These are phyloP conservation scores for Orthonyx spaldingii DNA, from an alignment of 2,113 vertebrate genomes.

Conservation along the genomic window DNA sequence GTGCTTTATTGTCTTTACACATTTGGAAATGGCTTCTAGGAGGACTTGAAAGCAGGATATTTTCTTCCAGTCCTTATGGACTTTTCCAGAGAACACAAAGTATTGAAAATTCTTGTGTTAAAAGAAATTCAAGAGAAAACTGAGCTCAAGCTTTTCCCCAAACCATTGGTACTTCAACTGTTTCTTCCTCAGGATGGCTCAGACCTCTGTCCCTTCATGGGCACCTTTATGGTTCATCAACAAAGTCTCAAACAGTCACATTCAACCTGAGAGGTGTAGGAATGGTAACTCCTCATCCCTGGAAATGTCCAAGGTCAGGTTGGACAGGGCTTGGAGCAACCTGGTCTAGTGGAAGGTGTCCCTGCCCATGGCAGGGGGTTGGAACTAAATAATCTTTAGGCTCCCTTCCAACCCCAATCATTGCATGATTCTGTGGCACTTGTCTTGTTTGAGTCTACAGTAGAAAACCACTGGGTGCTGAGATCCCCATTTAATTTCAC, in stretches of 20 bases:
- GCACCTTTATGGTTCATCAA: neutral
- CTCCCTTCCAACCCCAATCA: fast-evolving
- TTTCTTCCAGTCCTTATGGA: neutral
- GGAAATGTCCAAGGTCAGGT: neutral
- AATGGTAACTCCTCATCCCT: neutral
- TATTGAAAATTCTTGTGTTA: neutral
- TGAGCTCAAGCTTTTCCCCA: neutral
- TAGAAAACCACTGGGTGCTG: neutral
- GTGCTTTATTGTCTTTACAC: neutral
- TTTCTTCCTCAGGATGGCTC: neutral
- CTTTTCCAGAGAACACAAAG: neutral
- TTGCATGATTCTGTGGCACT: neutral
- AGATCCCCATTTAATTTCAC: neutral
- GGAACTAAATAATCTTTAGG: neutral
- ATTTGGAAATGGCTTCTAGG: neutral
- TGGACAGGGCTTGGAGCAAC: neutral
- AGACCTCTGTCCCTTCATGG: neutral
- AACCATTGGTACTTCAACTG: neutral
- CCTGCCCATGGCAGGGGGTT: neutral
- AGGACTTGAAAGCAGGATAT: neutral
- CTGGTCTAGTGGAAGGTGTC: neutral
- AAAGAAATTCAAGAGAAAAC: neutral
- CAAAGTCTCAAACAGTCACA: fast-evolving
- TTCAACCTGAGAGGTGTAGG: neutral
- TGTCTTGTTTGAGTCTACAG: neutral